Percentiles rank a stretch among this genome's conserved stretches.
Conservation (phyloP, 2,888 invertebrate species). For the Pegoplata infirma region DNA sequence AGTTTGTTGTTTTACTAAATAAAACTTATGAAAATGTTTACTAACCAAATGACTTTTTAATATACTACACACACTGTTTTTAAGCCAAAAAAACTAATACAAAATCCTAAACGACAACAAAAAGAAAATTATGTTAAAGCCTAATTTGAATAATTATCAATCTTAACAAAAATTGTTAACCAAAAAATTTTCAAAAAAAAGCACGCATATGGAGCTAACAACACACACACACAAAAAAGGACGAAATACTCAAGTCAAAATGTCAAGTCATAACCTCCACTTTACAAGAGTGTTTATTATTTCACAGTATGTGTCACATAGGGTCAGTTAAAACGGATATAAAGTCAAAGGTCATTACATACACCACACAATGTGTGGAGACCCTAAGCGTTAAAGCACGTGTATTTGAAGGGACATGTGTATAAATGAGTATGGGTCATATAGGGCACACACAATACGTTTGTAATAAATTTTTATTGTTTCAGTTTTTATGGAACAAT, state of each 20-base stretch:
- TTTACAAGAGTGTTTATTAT: conserved; percentile 39
- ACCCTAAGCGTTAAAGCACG: neutral
- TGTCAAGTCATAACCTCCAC: conserved; percentile 43
- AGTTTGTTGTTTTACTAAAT: neutral
- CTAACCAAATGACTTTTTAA: conserved; percentile 75
- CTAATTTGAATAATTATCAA: conserved; percentile 63
- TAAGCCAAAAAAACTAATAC: conserved; percentile 17
- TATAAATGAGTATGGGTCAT: conserved; percentile 10
- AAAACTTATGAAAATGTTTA: conserved; percentile 67
- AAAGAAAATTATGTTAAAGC: conserved; percentile 34
- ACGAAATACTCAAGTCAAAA: neutral
- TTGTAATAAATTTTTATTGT: conserved; percentile 33
- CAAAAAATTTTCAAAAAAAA: neutral
- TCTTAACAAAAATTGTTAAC: neutral
- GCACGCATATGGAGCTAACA: neutral
- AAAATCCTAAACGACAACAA: neutral
- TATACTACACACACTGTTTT: conserved; percentile 72
- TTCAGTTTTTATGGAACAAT: conserved; percentile 36
- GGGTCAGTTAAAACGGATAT: conserved; percentile 46
- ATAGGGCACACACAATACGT: conserved; percentile 2
- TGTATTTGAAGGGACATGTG: conserved; percentile 30
- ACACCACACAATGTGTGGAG: neutral
- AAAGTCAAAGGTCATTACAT: conserved; percentile 60
- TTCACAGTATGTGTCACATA: neutral
- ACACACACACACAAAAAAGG: conserved; percentile 6